Evolutionary conservation across 2,797 vertebrate species (phyloP).

Genomic region (Chaetophractus vellerosus): DNA sequence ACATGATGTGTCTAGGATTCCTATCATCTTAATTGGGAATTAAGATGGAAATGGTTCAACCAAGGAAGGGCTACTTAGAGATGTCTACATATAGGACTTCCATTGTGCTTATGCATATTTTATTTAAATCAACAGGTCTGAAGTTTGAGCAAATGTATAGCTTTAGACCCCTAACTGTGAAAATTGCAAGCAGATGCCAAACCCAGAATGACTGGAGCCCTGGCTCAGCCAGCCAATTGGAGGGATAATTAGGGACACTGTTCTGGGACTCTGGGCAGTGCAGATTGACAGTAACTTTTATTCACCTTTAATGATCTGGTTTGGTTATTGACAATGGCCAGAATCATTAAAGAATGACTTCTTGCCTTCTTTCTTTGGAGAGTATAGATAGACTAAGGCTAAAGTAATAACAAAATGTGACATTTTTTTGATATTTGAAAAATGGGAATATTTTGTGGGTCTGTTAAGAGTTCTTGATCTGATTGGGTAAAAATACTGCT

Average conservation of each 20-base stretch:
- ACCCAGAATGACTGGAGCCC: rapidly evolving
- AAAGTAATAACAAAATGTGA: not conserved
- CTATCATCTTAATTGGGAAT: not conserved
- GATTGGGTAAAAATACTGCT: not conserved
- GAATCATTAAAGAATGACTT: not conserved
- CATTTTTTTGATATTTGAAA: not conserved
- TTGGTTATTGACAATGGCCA: not conserved
- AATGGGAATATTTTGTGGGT: not conserved
- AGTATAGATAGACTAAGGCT: not conserved
- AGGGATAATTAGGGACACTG: too few species aligned
- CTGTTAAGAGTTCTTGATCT: not conserved
- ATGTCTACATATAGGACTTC: rapidly evolving
- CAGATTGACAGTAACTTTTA: not conserved
- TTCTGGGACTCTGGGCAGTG: rapidly evolving
- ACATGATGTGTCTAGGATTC: rapidly evolving
- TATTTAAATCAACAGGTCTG: not conserved
- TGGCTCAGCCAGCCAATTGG: too few species aligned
- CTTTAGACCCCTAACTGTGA: not conserved
- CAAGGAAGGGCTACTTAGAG: rapidly evolving
- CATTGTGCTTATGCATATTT: rapidly evolving
- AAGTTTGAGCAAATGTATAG: rapidly evolving
- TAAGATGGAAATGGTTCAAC: rapidly evolving
- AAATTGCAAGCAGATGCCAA: not conserved
- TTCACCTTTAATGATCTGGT: not conserved
- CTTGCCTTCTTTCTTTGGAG: not conserved